These are phyloP conservation scores for Palythoa caribaeorum DNA, from an alignment of 92 coral and sea anemone species.

Conservation along the genomic window DNA sequence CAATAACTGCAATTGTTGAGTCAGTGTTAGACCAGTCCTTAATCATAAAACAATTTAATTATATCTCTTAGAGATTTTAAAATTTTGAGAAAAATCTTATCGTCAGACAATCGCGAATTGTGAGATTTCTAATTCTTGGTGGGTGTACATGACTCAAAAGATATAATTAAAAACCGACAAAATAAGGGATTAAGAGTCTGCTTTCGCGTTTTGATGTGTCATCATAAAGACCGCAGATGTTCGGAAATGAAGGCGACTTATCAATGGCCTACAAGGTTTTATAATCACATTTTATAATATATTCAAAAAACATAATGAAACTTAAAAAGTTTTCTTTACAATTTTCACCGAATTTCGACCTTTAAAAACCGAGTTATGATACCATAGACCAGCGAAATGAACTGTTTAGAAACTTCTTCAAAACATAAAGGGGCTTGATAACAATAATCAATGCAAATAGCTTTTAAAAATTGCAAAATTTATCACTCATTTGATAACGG, in stretches of 20 bases:
- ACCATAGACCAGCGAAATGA: neutral
- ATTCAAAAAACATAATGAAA: neutral
- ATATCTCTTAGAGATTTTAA: no score
- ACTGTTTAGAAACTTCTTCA: neutral
- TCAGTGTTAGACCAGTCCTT: neutral
- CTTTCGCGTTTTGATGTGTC: no score
- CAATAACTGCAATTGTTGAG: neutral
- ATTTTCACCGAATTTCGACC: no score
- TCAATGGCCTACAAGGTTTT: neutral
- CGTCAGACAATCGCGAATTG: neutral
- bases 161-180: neutral
- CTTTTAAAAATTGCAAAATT: neutral
- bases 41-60: neutral
- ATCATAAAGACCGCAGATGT: neutral
- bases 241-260: neutral
- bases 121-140: neutral
- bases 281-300: neutral
- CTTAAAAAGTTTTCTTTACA: no score
- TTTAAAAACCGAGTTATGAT: no score
- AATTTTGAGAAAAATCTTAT: neutral
- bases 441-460: neutral
- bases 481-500: neutral
- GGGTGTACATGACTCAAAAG: neutral
- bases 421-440: neutral
- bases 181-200: neutral